Evolutionary conservation across 53 echinoderm and acorn worm species (phyloP), one percentile per base, ranked within the genome.

Genomic region (Zoroaster sp.): DNA sequence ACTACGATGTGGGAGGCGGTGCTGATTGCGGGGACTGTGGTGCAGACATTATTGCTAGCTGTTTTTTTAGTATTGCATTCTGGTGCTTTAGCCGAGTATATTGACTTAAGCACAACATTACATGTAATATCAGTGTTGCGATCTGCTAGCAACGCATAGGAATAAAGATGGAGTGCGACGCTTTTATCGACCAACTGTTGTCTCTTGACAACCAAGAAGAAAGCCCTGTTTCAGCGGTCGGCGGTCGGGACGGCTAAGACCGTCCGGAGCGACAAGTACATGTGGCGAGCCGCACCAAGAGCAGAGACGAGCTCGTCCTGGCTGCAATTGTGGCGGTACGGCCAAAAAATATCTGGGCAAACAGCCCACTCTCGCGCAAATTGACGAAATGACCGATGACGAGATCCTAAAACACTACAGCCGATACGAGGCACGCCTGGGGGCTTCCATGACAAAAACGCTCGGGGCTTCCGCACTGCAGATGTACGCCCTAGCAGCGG

Each of bases 361-460:
- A n/a, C n/a, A n/a, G n/a, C n/a, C n/a, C n/a, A n/a, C n/a, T n/a
- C n/a, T n/a, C n/a, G n/a, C n/a, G n/a, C n/a, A n/a, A n/a, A n/a
- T n/a, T n/a, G n/a, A n/a, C n/a, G n/a, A n/a, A n/a, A n/a, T n/a
- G n/a, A n/a, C n/a, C n/a, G n/a, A n/a, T n/a, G n/a, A n/a, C n/a
- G n/a, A n/a, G n/a, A n/a, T n/a, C n/a, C n/a, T n/a, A n/a, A n/a
- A n/a, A n/a, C n/a, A n/a, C n/a, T n/a, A n/a, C n/a, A n/a, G n/a
- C n/a, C n/a, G n/a, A n/a, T n/a, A 78, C 51, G 78, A 78, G 36
- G 52, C 78, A 43, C 52, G 52, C 14, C 47, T 78, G 32, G 78
- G 78, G 31, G 52, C 30, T 18, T 30, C 52, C 28, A 78, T 78
- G 78, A 51, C 53, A 35, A 78, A 78, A 35, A 49, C 80, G 38